Evolutionary conservation across 2,797 vertebrate genomes (phyloP).

Genomic region (Lutjanus argentimaculatus): DNA sequence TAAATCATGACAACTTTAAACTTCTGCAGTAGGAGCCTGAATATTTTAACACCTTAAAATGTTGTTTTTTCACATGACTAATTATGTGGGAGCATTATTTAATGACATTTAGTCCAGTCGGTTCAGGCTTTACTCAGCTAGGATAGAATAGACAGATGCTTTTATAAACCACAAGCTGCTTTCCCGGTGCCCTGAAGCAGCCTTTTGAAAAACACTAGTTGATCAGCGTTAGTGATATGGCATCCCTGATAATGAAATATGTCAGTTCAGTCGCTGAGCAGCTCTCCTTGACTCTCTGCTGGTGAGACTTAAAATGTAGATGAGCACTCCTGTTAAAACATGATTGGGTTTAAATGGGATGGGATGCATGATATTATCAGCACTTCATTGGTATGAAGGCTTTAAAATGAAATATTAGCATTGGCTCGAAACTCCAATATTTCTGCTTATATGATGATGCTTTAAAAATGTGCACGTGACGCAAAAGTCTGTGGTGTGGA

Average conservation of each 20-base stretch:
- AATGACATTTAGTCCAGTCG: background rate
- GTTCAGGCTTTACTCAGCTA: background rate
- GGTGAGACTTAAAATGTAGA: background rate
- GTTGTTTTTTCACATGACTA: background rate
- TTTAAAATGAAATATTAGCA: too few species aligned
- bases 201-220: background rate
- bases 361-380: too few species aligned
- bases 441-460: too few species aligned
- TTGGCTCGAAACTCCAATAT: too few species aligned
- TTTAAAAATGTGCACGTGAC: too few species aligned
- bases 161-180: background rate
- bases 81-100: constrained; percentile 7
- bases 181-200: background rate
- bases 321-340: constrained; percentile 11
- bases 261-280: background rate
- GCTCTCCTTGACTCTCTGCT: background rate
- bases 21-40: background rate
- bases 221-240: background rate
- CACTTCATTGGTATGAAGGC: too few species aligned
- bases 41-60: constrained; percentile 9
- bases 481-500: too few species aligned
- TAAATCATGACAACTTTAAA: background rate
- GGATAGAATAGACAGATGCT: background rate
- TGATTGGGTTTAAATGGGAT: constrained; percentile 5
- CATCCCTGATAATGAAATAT: constrained; percentile 5